Percentiles rank a stretch among this genome's conserved stretches.
Evolutionary conservation across 2,113 vertebrate genomes (phyloP).

Genomic region (Sander vitreus): DNA sequence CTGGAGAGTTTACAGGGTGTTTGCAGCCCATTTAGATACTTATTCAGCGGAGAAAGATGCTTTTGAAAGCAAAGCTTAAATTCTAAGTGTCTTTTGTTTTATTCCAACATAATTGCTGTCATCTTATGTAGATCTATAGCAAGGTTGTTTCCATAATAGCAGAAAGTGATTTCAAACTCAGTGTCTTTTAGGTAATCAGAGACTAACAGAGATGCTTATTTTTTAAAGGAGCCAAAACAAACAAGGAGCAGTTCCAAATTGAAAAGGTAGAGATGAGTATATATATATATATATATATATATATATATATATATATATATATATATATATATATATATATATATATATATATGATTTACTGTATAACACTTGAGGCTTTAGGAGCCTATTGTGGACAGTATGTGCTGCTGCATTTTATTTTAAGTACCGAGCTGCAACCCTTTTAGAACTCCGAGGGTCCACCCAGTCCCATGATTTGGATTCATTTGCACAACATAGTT

Average conservation of each 20-base stretch:
- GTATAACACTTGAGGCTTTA: background rate
- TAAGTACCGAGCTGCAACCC: background rate
- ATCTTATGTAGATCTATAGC: slow-evolving; percentile 16
- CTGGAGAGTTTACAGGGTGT: slow-evolving; percentile 20
- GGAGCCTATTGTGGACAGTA: background rate
- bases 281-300: too few relatives aligned
- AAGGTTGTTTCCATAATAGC: slow-evolving; percentile 25
- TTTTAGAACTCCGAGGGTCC: background rate
- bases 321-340: too few relatives aligned
- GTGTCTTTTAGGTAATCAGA: slow-evolving; percentile 23
- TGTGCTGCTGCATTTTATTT: background rate
- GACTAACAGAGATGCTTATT: slow-evolving; percentile 18
- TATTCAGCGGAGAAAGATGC: slow-evolving; percentile 30
- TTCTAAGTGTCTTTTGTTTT: slow-evolving; percentile 33
- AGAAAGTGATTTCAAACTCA: slow-evolving; percentile 38
- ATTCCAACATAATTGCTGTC: slow-evolving; percentile 16
- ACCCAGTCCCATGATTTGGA: background rate
- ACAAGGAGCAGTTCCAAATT: slow-evolving; percentile 26
- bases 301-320: too few relatives aligned
- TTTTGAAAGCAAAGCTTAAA: slow-evolving; percentile 18
- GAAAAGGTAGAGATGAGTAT: slow-evolving; percentile 9
- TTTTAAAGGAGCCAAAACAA: slow-evolving; percentile 34
- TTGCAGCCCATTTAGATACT: slow-evolving; percentile 36
- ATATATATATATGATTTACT: background rate
- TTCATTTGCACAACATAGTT: background rate